Percentiles rank a stretch among this genome's conserved stretches.
Conservation (phyloP, 1,140 invertebrate genomes). For the Procambarus virginalis region DNA sequence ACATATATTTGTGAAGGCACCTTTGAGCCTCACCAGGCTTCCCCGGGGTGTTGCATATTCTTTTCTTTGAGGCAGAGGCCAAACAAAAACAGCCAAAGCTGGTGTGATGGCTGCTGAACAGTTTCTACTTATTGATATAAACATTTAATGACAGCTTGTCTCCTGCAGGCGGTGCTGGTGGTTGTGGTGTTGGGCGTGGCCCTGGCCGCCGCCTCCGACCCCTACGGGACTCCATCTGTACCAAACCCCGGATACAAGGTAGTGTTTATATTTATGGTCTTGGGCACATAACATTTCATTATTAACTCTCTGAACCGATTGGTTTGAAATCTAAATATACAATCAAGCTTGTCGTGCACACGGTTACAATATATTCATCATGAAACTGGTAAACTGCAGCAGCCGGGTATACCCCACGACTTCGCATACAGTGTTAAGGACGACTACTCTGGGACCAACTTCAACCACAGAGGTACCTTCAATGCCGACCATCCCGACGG, state of each 20-base stretch:
- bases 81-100: too few species aligned
- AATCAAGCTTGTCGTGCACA: too few species aligned
- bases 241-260: not conserved
- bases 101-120: too few species aligned
- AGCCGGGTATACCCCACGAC: constrained; percentile 64
- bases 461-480: constrained; percentile 70
- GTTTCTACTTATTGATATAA: too few species aligned
- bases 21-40: too few species aligned
- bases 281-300: too few species aligned
- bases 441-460: constrained; percentile 70
- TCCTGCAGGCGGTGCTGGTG: not conserved
- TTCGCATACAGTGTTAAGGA: constrained; percentile 70
- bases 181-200: not conserved
- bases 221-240: not conserved
- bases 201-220: not conserved
- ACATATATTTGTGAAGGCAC: too few species aligned
- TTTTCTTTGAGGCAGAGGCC: too few species aligned
- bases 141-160: not conserved
- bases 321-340: too few species aligned
- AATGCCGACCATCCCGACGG: constrained; percentile 71
- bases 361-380: too few species aligned
- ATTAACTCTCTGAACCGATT: too few species aligned
- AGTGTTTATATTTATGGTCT: not conserved
- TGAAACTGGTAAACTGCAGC: not conserved
- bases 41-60: too few species aligned